A percentile compares a stretch with the other conserved stretches of the same genome.
phyloP scores from a whole-genome alignment of 2,888 invertebrate genomes.

The Capitulum mitella region DNA sequence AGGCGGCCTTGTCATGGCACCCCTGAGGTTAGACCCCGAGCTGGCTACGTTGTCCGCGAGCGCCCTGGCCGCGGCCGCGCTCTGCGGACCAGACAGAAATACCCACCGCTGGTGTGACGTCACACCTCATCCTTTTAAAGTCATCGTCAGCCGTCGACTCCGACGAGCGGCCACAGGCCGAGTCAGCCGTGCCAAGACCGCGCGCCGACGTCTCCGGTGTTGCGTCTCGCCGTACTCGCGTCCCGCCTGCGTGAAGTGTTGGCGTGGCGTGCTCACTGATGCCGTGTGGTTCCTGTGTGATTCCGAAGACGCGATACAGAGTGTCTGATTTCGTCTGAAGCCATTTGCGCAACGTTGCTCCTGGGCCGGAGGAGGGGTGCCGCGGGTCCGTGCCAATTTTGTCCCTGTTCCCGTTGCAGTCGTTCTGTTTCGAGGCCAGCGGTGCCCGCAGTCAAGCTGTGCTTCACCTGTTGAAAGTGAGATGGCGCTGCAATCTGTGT shows the following conservation, averaged over 20 bases:
- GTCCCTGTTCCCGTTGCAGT: neutral
- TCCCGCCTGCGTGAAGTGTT: neutral
- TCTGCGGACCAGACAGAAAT: neutral
- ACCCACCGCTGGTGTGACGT: neutral
- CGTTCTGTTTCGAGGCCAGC: neutral
- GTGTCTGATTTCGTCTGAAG: too few relatives aligned
- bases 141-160: conserved; percentile 21
- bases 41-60: neutral
- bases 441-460: neutral
- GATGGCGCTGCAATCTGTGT: neutral
- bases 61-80: conserved; percentile 27
- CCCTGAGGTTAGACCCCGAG: neutral
- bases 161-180: conserved; percentile 21
- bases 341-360: too few relatives aligned
- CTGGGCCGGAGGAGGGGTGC: too few relatives aligned
- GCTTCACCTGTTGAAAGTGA: neutral
- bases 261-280: too few relatives aligned
- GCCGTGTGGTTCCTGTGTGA: too few relatives aligned
- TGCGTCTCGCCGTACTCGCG: neutral
- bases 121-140: conserved; percentile 24
- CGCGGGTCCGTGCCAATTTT: neutral
- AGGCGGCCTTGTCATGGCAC: too few relatives aligned
- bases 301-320: too few relatives aligned
- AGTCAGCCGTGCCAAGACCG: conserved; percentile 18
- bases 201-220: neutral